Base-by-base conservation (phyloP, 2,888 invertebrate genomes). In the Cyclophora albipunctata region DNA sequence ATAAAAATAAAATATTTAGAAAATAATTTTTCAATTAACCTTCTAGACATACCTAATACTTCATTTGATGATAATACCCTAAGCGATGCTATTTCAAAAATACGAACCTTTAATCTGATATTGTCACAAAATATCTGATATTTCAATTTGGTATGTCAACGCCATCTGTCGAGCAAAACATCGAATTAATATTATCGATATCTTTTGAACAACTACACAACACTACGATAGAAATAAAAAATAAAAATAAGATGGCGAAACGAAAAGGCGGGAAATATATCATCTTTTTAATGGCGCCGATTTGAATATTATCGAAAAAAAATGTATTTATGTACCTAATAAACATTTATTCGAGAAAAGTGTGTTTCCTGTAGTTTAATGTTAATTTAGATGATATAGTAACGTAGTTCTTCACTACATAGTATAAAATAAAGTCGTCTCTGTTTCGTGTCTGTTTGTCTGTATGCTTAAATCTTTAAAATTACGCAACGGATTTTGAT, bases 221-320 rank as follows among this genome's bases (percentile, higher is more conserved):
- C 55, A 49, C 53, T 55, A 55, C 49, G 34, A 34, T 48, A 47
- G 37, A 37, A 37, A 45, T 33, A 53, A 49, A 48, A 53, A 52
- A 51, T 51, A 43, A 34, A 43, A 47, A n/a, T 53, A 51, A 46
- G 48, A 53, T 53, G 45, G 53, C 46, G 46, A 60, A 63, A 66
- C 46, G 46, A 60, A 63, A 66, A 64, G 69, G 69, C 69, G 69
- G 69, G 69, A 71, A 52, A 54, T 45, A 58, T 59, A 37, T 37
- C 50, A 56, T 59, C 58, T 48, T 50, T 58, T 57, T 46, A 45
- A 45, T 47, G 45, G 34, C 34, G 43, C 43, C 6, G 34, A 34
- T 33, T 7, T 4, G 20, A 42, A 42, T 42, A 5, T n/a, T 4
- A 5, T 7, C 42, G 7, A 5, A 4, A 20, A 20, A 4, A 20